Conservation (phyloP, 2,797 vertebrate species). For the Peromyscus melanophrys region DNA sequence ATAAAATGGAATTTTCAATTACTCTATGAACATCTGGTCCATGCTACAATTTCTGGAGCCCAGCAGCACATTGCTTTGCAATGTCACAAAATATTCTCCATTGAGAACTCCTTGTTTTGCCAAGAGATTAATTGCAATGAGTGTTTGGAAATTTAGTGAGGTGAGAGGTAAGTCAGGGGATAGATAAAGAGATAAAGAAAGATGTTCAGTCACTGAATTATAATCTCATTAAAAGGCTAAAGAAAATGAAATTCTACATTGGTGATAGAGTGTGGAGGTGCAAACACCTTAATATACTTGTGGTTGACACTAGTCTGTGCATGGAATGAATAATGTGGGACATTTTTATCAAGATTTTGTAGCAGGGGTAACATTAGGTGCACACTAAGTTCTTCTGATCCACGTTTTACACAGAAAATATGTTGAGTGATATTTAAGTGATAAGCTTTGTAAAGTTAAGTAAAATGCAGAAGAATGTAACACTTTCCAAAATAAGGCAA, state of each 20-base stretch:
- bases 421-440: slow-evolving; percentile 67
- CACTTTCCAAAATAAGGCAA: slow-evolving; percentile 83
- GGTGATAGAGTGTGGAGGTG: slow-evolving; percentile 46
- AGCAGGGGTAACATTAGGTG: not conserved
- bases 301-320: not conserved
- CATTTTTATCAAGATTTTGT: slow-evolving; percentile 69
- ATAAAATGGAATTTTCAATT: slow-evolving; percentile 93
- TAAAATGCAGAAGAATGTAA: slow-evolving; percentile 72
- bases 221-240: slow-evolving; percentile 72
- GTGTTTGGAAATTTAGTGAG: slow-evolving; percentile 72
- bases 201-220: slow-evolving; percentile 62
- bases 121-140: slow-evolving; percentile 79
- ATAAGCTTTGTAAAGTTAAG: slow-evolving; percentile 56
- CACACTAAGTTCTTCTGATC: not conserved
- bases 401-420: slow-evolving; percentile 66
- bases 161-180: slow-evolving; percentile 64
- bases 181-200: slow-evolving; percentile 61
- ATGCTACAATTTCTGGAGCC: slow-evolving; percentile 81
- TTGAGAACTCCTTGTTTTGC: slow-evolving; percentile 74
- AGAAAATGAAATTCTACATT: slow-evolving; percentile 68
- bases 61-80: slow-evolving; percentile 68
- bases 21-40: slow-evolving; percentile 90
- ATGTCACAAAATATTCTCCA: slow-evolving; percentile 83
- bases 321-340: not conserved
- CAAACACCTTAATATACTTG: not conserved